phyloP scores from a whole-genome alignment of 1,140 invertebrate genomes.

The Drosophila guanche region DNA sequence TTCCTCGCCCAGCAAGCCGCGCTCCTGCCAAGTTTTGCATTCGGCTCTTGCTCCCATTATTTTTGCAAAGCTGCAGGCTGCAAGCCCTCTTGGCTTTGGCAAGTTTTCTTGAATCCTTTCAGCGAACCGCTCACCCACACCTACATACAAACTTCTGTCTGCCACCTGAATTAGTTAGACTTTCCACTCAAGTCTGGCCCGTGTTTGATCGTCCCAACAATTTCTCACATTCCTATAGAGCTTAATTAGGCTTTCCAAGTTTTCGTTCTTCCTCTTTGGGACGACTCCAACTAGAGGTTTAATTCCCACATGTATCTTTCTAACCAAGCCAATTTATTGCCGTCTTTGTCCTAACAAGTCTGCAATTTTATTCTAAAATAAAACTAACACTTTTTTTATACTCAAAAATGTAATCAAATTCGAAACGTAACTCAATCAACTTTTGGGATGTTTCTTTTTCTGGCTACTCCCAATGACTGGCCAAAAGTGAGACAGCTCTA shows the following conservation, averaged over 20 bases:
- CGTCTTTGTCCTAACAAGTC: too few relatives aligned
- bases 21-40: slow-evolving; percentile 28
- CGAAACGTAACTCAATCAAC: too few relatives aligned
- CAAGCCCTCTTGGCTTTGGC: slow-evolving; percentile 49
- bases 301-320: slow-evolving; percentile 29
- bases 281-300: slow-evolving; percentile 22
- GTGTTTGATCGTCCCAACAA: slow-evolving; percentile 48
- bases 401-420: too few relatives aligned
- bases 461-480: too few relatives aligned
- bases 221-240: slow-evolving; percentile 22
- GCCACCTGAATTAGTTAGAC: slow-evolving; percentile 64
- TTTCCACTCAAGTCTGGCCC: slow-evolving; percentile 32
- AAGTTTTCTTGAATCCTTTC: slow-evolving; percentile 65
- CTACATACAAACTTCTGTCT: slow-evolving; percentile 26
- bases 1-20: slow-evolving; percentile 24
- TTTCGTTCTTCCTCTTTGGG: slow-evolving; percentile 15
- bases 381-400: too few relatives aligned
- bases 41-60: slow-evolving; percentile 17
- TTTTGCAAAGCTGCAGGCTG: slow-evolving; percentile 36
- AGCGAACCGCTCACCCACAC: slow-evolving; percentile 42
- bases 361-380: too few relatives aligned
- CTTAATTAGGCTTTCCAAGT: slow-evolving; percentile 47
- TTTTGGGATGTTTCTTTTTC: too few relatives aligned
- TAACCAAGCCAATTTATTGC: slow-evolving; percentile 4
- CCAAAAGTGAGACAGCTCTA: too few relatives aligned